Base-by-base conservation (phyloP, 2,888 invertebrate genomes). In the Hermaeophaga mercurialis region DNA sequence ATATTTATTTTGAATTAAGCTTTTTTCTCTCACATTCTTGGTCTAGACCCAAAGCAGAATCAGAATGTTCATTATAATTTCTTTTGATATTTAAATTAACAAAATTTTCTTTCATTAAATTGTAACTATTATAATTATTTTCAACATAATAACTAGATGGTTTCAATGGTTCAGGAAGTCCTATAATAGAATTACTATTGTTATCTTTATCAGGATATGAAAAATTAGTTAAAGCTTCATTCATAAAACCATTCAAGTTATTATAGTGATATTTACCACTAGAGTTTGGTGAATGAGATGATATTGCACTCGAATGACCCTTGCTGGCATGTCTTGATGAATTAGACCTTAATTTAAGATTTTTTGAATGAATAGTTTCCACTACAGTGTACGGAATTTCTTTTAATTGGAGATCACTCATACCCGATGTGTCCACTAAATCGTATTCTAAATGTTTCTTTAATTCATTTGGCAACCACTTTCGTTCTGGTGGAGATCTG, bases 341-440 rank as follows among this genome's bases (percentile, higher is more conserved):
- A n/a, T 61, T 65, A 1, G 71, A 72, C 64, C 77, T 76, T 12
- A 84, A 77, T 68, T 85, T 85, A 26, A 84, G 79, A 63, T 85
- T 84, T 46, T 85, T 81, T 22, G 84, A 82, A 67, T 84, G 83
- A 73, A 75, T 76, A 59, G 89, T 88, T 77, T 92, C 90, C 11
- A 93, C 91, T 39, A 92, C 91, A 0, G 91, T 92, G 75, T 94
- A 94, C 1, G 92, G 91, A 70, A 94, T 93, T 78, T 93, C 92
- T 60, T 90, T 85, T 18, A 93, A 81, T 73, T 93, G 92, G 64
- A 88, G 88, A 71, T 91, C 92, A 46, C 88, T 89, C 91, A 95
- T 93, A 56, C 94, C 94, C 15, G 88, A 83, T 0, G 94, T 94
- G 69, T 94, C 94, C 53, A 94, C 88, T 71, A 94, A 81, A 73